Evolutionary conservation across 2,113 vertebrate species (phyloP), one percentile per base, ranked within the genome.

Genomic region (Myotis yumanensis): DNA sequence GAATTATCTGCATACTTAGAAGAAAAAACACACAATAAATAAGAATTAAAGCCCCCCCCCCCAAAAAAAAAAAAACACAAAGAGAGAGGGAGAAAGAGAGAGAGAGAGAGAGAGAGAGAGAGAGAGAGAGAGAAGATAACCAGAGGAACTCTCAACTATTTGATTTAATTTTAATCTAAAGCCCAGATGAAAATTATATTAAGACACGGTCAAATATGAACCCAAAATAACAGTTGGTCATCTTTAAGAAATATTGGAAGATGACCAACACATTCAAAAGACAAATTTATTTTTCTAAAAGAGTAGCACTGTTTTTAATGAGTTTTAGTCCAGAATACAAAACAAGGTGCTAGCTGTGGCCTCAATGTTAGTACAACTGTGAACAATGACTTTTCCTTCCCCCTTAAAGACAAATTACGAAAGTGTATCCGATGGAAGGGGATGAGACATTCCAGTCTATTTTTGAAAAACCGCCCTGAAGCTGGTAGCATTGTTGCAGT

Each of bases 251-350:
- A 79, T 54, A 66, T 32, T 68, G 28, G 59, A 62, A 43, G 35
- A 57, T 40, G 46, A 16, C 32, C 57, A 87, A 66, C n/a, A 64
- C 68, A n/a, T 86, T 23, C 57, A 77, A 93, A 86, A 76, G 23
- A 40, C 28, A 72, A 69, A 62, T 17, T 2, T 15, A 28, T 28
- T 28, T 62, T 12, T 62, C 25, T 28, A 5, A 28, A 81, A 92
- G 4, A 83, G 6, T 2, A 43, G 23, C 4, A 35, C 6, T 43
- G 20, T 75, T 79, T 96, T 96, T 95, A 96, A 66, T 96, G 71
- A 72, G n/a, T 28, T 81, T 92, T 88, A 94, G 59, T 69, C 40
- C 62, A 90, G 79, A 73, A 92, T 62, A 86, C 68, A 90, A 75
- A 94, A 69, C 77, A 73, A 54, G 59, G 81, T 32, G 17, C 69